These are phyloP conservation scores for Sander lucioperca DNA, from an alignment of 2,113 vertebrate genomes.

Conservation along the genomic window DNA sequence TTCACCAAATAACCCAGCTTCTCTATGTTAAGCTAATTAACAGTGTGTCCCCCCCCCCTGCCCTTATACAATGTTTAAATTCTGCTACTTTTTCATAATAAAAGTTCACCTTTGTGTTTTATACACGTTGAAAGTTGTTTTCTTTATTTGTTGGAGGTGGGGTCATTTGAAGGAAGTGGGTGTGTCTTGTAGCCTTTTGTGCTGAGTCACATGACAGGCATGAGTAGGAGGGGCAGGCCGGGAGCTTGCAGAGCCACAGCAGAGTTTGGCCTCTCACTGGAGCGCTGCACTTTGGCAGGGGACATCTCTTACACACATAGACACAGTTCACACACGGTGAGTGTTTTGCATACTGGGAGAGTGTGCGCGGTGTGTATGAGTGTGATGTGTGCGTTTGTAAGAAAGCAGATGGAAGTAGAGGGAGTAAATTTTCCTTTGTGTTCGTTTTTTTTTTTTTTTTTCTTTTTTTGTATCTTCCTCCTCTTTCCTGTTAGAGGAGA, in stretches of 20 bases:
- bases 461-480: slow-evolving; percentile 4
- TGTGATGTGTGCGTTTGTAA: slow-evolving; percentile 13
- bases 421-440: slow-evolving; percentile 10
- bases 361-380: slow-evolving; percentile 6
- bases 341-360: slow-evolving; percentile 63
- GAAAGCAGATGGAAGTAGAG: slow-evolving; percentile 13
- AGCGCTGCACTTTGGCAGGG: slow-evolving; percentile 66
- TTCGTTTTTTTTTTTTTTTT: not conserved
- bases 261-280: slow-evolving; percentile 77
- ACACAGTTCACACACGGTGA: slow-evolving; percentile 74
- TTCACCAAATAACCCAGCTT: not conserved
- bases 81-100: not conserved
- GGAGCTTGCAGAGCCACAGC: slow-evolving; percentile 64
- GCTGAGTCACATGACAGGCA: slow-evolving; percentile 75
- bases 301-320: slow-evolving; percentile 51
- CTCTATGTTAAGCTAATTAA: not conserved
- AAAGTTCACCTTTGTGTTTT: slow-evolving; percentile 1
- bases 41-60: too few species aligned
- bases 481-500: slow-evolving; percentile 15
- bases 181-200: slow-evolving; percentile 55
- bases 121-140: not conserved
- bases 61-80: not conserved
- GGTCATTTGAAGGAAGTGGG: slow-evolving; percentile 70
- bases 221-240: slow-evolving; percentile 66
- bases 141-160: not conserved